Percentiles rank a stretch among this genome's conserved stretches.
These are phyloP conservation scores for Psittacara wagleri DNA, from an alignment of 2,113 vertebrate species.

Conservation along the genomic window DNA sequence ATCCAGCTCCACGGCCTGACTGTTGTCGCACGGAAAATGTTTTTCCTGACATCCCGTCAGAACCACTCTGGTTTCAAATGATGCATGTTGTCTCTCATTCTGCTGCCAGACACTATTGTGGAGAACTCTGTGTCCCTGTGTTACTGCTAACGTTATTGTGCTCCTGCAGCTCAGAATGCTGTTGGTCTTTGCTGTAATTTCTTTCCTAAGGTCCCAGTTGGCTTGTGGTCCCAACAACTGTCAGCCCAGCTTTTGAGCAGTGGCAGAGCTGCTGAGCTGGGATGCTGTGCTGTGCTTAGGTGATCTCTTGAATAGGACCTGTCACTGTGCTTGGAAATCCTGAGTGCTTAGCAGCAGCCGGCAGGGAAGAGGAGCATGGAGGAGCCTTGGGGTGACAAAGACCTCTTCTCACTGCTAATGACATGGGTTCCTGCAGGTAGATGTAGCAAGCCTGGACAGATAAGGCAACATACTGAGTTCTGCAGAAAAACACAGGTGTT, in stretches of 20 bases:
- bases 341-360: background rate
- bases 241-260: background rate
- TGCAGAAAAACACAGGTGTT: background rate
- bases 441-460: background rate
- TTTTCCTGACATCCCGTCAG: background rate
- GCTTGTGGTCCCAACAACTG: background rate
- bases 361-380: background rate
- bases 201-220: background rate
- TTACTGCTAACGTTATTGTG: background rate
- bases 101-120: background rate
- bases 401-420: background rate
- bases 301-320: background rate
- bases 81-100: background rate
- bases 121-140: background rate
- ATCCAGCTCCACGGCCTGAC: background rate
- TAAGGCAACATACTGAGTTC: background rate
- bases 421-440: background rate
- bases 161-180: background rate
- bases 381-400: background rate
- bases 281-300: background rate
- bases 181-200: background rate
- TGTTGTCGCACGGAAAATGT: background rate
- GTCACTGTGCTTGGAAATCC: background rate
- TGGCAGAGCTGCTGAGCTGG: background rate
- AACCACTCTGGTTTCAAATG: background rate